phyloP scores from a whole-genome alignment of 2,888 invertebrate genomes.

The Volucella zonaria region DNA sequence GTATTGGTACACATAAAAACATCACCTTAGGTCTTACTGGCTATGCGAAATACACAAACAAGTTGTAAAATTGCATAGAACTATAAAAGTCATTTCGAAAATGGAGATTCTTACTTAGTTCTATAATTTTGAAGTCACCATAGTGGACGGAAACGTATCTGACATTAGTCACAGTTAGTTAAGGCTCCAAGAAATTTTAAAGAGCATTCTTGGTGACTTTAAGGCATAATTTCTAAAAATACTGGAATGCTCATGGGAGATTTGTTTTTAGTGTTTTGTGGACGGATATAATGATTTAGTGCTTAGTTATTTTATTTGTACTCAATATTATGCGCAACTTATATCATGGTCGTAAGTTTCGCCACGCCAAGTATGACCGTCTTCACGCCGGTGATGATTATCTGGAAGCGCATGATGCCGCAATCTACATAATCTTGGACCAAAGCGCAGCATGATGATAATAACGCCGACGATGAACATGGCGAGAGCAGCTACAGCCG shows the following conservation, averaged over 20 bases:
- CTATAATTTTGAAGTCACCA: constrained; percentile 22
- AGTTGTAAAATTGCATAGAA: constrained; percentile 9
- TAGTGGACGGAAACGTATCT: constrained; percentile 52
- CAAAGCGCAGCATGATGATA: constrained; percentile 89
- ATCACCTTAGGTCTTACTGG: no score
- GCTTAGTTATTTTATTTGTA: constrained; percentile 42
- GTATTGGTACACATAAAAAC: no score
- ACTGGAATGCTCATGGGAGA: constrained; percentile 33
- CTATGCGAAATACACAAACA: no score
- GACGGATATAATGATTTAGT: constrained; percentile 50
- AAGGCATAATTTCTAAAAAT: constrained; percentile 52
- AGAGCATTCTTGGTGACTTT: constrained; percentile 48
- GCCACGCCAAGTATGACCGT: constrained; percentile 85
- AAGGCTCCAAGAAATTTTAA: constrained; percentile 11
- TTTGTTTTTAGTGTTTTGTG: constrained; percentile 38
- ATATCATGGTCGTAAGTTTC: constrained; percentile 81
- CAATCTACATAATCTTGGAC: constrained; percentile 87
- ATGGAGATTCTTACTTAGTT: constrained; percentile 40
- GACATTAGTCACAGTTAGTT: constrained; percentile 13
- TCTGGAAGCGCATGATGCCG: constrained; percentile 87
- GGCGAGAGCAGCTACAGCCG: constrained; percentile 88
- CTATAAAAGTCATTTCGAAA: constrained; percentile 22
- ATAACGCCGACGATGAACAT: constrained; percentile 90
- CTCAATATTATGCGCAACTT: constrained; percentile 79
- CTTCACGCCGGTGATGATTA: constrained; percentile 80